A percentile compares a stretch with the other conserved stretches of the same genome.
Evolutionary conservation across 1,140 invertebrate genomes (phyloP).

Genomic region (Mycetomoellerius zeteki): DNA sequence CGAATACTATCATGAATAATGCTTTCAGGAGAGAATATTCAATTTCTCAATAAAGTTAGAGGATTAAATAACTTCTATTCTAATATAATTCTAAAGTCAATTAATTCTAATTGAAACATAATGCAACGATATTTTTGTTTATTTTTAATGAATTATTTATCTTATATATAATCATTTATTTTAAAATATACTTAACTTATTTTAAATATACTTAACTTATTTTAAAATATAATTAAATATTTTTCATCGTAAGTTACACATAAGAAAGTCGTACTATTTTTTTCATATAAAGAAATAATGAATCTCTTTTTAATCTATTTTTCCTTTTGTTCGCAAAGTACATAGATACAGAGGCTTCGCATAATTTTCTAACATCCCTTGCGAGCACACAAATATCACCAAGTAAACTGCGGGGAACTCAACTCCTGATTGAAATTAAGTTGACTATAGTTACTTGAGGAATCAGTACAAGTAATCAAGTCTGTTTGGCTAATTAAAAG

Average conservation of each 20-base stretch:
- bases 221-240: neutral
- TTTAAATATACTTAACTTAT: neutral
- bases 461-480: slow-evolving; percentile 50
- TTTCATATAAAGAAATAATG: neutral
- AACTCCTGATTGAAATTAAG: slow-evolving; percentile 49
- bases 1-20: slow-evolving; percentile 3
- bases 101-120: neutral
- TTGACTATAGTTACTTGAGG: slow-evolving; percentile 45
- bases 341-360: slow-evolving; percentile 2
- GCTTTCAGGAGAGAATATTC: slow-evolving; percentile 16
- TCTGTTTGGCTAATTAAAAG: slow-evolving; percentile 26
- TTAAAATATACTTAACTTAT: neutral
- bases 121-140: neutral
- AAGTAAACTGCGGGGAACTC: slow-evolving; percentile 34
- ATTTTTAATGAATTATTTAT: neutral
- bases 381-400: slow-evolving; percentile 1
- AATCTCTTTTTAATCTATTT: neutral
- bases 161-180: neutral
- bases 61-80: neutral
- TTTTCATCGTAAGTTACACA: neutral
- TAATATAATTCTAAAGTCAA: slow-evolving; percentile 5
- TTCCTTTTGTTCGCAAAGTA: neutral
- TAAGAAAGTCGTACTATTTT: neutral
- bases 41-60: slow-evolving; percentile 1
- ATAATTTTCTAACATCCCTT: slow-evolving; percentile 36